Base-by-base conservation (phyloP, 2,888 invertebrate genomes). In the Epinotia ramella region DNA sequence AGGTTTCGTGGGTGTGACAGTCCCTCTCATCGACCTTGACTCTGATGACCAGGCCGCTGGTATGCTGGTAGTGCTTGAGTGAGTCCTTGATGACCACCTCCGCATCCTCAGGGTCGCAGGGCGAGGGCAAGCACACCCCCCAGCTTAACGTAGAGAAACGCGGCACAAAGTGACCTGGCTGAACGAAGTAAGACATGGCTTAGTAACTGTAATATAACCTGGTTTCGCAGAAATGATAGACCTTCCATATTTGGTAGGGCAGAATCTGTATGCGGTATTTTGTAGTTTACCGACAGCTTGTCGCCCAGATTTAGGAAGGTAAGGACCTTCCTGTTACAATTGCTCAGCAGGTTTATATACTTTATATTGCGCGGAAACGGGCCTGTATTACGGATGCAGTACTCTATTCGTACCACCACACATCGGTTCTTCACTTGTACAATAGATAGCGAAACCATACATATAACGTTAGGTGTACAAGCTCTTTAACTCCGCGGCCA, bases 131-230 rank as follows among this genome's bases (percentile, higher is more conserved):
- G 84, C 97, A 97, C 24, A 96, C 87, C 0, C 96, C 97, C 97
- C 96, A 97, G 83, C 96, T 96, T 79, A 96, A 91, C 78, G 96
- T 96, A 33, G 96, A 96, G 89, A 96, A 96, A 83, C 96, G 95
- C 73, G 97, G 96, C 86, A 96, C 95, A 88, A 96, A 96, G 91
- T 97, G 96, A 87, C 96, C 96, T 84, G 96, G 96, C 97, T 97
- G 90, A 91, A 94, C 92, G 84, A 91, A 89, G 80, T 83, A 89
- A 80, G 83, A 81, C 77, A 81, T 83, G 80, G 86, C 85, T 89
- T 84, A 89, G 82, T 76, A 78, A 69, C 75, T 73, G 60, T 74
- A 40, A 75, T 70, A 56, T 16, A 5, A 33, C 16, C 20, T 28
- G 24, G 24, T 28, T 28, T 28, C 20, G 9, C 40, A 40, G 40